Evolutionary conservation across 92 coral and sea anemone species (phyloP).

Genomic region (Palythoa grandis): DNA sequence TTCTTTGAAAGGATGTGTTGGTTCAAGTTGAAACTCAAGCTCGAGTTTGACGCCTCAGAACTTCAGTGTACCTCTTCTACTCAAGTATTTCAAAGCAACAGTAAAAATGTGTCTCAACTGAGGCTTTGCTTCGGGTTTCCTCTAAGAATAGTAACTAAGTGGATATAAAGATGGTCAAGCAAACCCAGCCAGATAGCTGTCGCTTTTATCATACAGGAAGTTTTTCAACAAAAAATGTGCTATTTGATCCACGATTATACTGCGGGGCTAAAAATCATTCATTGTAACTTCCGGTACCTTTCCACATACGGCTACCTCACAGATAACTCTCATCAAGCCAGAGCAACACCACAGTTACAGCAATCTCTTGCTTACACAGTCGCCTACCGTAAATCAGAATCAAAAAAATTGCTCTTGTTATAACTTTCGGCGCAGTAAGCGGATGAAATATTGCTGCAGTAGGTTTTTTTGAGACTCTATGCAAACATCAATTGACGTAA

Average conservation of each 20-base stretch:
- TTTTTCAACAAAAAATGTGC: neutral
- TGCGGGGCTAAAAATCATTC: neutral
- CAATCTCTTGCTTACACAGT: neutral
- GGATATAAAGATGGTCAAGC: neutral
- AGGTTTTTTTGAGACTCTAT: neutral
- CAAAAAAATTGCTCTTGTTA: constrained; percentile 17
- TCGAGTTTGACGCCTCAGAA: constrained; percentile 22
- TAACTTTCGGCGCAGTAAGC: constrained; percentile 28
- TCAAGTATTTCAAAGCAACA: constrained; percentile 45
- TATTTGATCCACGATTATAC: neutral
- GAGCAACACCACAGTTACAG: neutral
- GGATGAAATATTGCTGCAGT: constrained; percentile 35
- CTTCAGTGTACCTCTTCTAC: constrained; percentile 27
- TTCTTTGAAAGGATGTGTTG: constrained; percentile 20
- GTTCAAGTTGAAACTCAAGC: constrained; percentile 41
- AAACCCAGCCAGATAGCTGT: neutral
- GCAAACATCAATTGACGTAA: constrained; percentile 60
- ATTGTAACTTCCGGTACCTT: constrained; percentile 37
- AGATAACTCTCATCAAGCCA: neutral
- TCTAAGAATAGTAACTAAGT: neutral
- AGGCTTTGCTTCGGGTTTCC: neutral
- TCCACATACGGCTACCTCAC: neutral
- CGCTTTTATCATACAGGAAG: constrained; percentile 35
- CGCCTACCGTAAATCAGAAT: constrained; percentile 1
- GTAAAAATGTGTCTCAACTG: constrained; percentile 25